Evolutionary conservation across 2,797 vertebrate species (phyloP).

Genomic region (Pangasius sanitwongsei): DNA sequence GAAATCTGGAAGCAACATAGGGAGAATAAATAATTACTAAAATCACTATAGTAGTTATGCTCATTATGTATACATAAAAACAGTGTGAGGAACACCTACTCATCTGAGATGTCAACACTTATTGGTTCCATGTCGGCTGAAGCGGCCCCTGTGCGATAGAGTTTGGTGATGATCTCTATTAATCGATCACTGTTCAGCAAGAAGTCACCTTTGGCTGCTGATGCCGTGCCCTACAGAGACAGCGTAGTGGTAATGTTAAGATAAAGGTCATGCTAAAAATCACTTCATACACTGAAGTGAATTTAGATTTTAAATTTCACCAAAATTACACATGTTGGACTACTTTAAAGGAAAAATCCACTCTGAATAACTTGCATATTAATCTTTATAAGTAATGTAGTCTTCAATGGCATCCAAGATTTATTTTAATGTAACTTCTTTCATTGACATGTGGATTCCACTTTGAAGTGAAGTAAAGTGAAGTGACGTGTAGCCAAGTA

Average conservation of each 20-base stretch:
- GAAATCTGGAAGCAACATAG: constrained; percentile 78
- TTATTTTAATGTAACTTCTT: neutral
- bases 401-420: neutral
- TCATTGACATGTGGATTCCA: neutral
- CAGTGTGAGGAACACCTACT: constrained; percentile 77
- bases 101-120: constrained; percentile 92
- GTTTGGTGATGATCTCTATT: constrained; percentile 97
- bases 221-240: constrained; percentile 83
- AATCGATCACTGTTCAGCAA: constrained; percentile 93
- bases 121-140: constrained; percentile 86
- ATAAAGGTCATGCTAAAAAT: neutral
- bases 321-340: neutral
- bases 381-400: neutral
- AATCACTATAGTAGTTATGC: neutral
- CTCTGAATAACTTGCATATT: neutral
- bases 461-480: neutral
- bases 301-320: neutral
- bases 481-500: no score
- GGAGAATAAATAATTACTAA: constrained; percentile 8
- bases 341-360: neutral
- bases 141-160: constrained; percentile 85
- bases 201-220: constrained; percentile 94
- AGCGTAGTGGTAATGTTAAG: neutral
- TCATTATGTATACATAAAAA: neutral
- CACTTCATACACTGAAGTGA: neutral